Base-by-base conservation (phyloP, 2,888 invertebrate species). In the Spisula subtruncata region DNA sequence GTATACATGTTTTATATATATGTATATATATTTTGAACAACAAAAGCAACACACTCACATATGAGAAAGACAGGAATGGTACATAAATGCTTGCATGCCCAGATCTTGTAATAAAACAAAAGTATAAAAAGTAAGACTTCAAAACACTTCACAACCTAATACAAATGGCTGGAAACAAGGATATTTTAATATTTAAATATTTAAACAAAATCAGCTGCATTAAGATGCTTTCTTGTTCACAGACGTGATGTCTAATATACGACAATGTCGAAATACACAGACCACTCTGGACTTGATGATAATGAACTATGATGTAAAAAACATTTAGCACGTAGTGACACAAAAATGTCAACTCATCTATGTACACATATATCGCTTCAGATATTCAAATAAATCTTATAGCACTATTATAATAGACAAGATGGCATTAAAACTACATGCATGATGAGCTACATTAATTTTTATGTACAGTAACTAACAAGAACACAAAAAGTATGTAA, bases 101-200 rank as follows among this genome's bases (percentile, higher is more conserved):
- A 75, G 75, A 75, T 75, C 75, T 35, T 1, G 32, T 20, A 75
- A 35, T 35, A 75, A 16, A 75, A 32, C 32, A 75, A 0, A n/a
- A 32, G 32, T 32, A 71, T 71, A 75, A 60, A 60, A n/a, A n/a
- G n/a, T n/a, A n/a, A 60, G 25, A 60, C n/a, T 60, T 60, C 25
- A 25, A 25, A 41, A 60, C 60, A 51, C 51, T 8, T 60, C 75
- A 75, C 75, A 75, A 75, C 75, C 75, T 32, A 75, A 75, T 18
- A 18, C 35, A 75, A 75, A 75, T 75, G 35, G 35, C 75, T 75
- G 75, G 75, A 75, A 75, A 75, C 20, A 35, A 35, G 1, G 75
- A 75, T 32, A 35, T 29, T n/a, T n/a, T 18, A 35, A 71, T 41
- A 41, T 41, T n/a, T n/a, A n/a, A n/a, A n/a, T n/a, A n/a, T n/a